Base-by-base conservation (phyloP, 2,797 vertebrate species). In the Gambelia wislizenii region DNA sequence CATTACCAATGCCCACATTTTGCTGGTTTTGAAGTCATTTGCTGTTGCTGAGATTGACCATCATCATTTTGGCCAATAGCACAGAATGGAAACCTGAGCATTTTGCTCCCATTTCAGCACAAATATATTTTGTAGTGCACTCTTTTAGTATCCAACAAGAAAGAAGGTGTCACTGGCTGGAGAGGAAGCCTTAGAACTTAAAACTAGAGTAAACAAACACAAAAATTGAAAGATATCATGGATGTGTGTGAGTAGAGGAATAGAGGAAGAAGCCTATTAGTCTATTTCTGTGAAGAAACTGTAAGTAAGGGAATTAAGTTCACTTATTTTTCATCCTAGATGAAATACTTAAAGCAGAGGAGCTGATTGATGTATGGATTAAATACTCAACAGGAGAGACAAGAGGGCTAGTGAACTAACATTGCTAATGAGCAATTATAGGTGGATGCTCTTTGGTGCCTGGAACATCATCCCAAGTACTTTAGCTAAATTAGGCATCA, bases 371-470 rank as follows among this genome's bases (percentile, higher is more conserved):
- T 86, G 30, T 69, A 47, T 87, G 70, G 27, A 76, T 70, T 82
- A 56, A 70, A 56, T 82, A 70, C 25, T 67, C 79, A 77, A 25
- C 79, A 49, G 67, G 33, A 82, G 16, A 85, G 83, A 61, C 27
- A 30, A 88, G 59, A 20, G 20, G 20, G 36, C 22, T 72, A 61
- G n/a, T 88, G 70, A 88, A 82, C 61, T 88, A 82, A 59, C n/a
- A 61, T 82, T 77, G 69, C 39, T 88, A 47, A 85, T 88, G 49
- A 83, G 61, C 78, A 86, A 77, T 86, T 88, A 88, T 56, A 82
- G 84, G 52, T 49, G 52, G 82, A 59, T 49, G 20, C 54, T 47
- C 49, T 76, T 77, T 69, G 56, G 56, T 59, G 39, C 83, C 59
- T 49, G 39, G 39, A 81, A 47, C 25, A 33, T 2, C 22, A 33